A percentile compares a stretch with the other conserved stretches of the same genome.
phyloP scores from a whole-genome alignment of 1,140 invertebrate genomes.

The Berghia stephanieae region DNA sequence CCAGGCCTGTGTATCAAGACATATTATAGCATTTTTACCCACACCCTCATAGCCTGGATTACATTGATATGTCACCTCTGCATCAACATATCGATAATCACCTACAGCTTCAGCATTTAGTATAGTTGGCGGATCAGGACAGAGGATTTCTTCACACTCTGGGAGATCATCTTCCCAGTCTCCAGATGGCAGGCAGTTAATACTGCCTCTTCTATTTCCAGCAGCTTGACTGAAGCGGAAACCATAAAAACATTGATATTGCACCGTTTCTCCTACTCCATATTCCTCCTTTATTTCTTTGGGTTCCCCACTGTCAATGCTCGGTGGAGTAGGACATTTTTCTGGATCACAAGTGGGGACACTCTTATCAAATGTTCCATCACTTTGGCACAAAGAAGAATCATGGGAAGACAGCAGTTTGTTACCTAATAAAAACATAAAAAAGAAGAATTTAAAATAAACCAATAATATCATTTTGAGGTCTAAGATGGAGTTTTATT shows the following conservation, averaged over 20 bases:
- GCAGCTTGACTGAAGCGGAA: conserved; percentile 44
- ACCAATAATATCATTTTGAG: too few relatives aligned
- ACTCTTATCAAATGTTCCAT: conserved; percentile 55
- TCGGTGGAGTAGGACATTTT: conserved; percentile 52
- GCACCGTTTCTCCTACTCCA: conserved; percentile 44
- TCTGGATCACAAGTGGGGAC: conserved; percentile 59
- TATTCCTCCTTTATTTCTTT: conserved; percentile 37
- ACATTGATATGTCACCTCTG: conserved; percentile 46
- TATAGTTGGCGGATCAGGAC: conserved; percentile 45
- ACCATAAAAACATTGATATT: conserved; percentile 54
- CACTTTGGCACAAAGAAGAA: conserved; percentile 49
- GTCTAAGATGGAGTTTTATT: too few relatives aligned
- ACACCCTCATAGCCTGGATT: conserved; percentile 40
- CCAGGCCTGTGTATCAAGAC: conserved; percentile 62
- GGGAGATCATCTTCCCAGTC: conserved; percentile 52
- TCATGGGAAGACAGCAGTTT: conserved; percentile 44
- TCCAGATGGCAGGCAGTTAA: conserved; percentile 49
- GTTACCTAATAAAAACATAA: conserved; percentile 43
- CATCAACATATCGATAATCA: conserved; percentile 30
- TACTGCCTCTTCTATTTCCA: conserved; percentile 36
- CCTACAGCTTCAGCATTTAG: conserved; percentile 37
- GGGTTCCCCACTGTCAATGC: conserved; percentile 42
- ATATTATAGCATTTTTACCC: conserved; percentile 50
- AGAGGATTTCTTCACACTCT: conserved; percentile 44
- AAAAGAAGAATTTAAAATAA: too few relatives aligned